phyloP scores from a whole-genome alignment of 2,113 vertebrate genomes.

The Falco punctatus region DNA sequence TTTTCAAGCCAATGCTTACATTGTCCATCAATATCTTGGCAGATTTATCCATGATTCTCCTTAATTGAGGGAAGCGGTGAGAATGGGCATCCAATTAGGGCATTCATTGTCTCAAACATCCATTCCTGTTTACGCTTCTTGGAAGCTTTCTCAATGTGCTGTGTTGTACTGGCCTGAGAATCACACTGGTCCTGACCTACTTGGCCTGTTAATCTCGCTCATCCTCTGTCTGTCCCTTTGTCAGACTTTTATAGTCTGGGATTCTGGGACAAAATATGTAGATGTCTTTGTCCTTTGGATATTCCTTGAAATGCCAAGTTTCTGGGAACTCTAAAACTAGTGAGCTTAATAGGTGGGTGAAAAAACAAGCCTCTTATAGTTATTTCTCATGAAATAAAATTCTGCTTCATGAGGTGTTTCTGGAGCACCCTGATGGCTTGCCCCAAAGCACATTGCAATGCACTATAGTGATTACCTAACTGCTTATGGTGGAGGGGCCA shows the following conservation, averaged over 20 bases:
- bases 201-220: conserved; percentile 54
- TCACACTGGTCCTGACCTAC: conserved; percentile 62
- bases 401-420: background rate
- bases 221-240: conserved; percentile 53
- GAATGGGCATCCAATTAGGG: conserved; percentile 67
- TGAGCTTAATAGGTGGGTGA: background rate
- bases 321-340: background rate
- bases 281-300: conserved; percentile 28
- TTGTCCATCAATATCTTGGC: conserved; percentile 69
- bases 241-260: background rate
- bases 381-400: background rate
- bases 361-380: background rate
- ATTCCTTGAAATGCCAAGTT: conserved; percentile 50
- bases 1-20: conserved; percentile 67
- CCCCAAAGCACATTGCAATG: background rate
- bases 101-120: conserved; percentile 68
- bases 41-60: conserved; percentile 55
- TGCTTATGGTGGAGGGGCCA: background rate
- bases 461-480: background rate
- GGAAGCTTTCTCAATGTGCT: conserved; percentile 67
- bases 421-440: background rate
- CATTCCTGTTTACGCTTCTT: conserved; percentile 67
- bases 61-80: conserved; percentile 65
- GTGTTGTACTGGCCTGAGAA: conserved; percentile 70
- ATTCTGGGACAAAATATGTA: conserved; percentile 23